Percentiles rank a stretch among this genome's conserved stretches.
Conservation (phyloP, 2,888 invertebrate species). For the Entomobrya multifasciata region DNA sequence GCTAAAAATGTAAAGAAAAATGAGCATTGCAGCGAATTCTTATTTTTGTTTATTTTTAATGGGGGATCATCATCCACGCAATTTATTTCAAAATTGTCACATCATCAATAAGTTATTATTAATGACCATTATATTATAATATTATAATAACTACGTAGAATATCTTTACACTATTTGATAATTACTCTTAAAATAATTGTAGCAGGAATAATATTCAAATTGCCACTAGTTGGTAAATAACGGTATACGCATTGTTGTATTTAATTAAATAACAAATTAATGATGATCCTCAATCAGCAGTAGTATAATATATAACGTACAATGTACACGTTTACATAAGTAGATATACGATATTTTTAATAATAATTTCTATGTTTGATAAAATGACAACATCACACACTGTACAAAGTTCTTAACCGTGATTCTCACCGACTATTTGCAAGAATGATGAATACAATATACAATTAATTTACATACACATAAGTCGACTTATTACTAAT, state of each 20-base stretch:
- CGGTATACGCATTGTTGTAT: constrained; percentile 38
- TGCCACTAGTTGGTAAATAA: constrained; percentile 47
- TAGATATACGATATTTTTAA: background rate
- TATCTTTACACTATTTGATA: constrained; percentile 29
- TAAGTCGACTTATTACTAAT: too few relatives aligned
- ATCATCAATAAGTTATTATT: constrained; percentile 27
- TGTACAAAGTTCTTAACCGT: constrained; percentile 69
- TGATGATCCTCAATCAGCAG: constrained; percentile 66
- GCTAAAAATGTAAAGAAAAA: too few relatives aligned
- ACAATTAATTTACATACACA: background rate
- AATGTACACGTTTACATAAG: constrained; percentile 12
- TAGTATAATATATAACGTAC: too few relatives aligned
- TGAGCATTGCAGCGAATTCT: too few relatives aligned
- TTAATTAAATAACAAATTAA: constrained; percentile 60
- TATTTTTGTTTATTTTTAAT: constrained; percentile 58
- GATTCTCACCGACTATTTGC: constrained; percentile 51
- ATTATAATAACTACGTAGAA: constrained; percentile 36
- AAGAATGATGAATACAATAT: background rate
- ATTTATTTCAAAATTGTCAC: constrained; percentile 64
- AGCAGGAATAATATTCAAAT: constrained; percentile 39
- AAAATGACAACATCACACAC: constrained; percentile 67
- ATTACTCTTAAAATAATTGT: too few relatives aligned
- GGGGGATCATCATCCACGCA: constrained; percentile 66
- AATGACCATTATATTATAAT: constrained; percentile 40
- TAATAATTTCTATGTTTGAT: constrained; percentile 17